Evolutionary conservation across 2,888 invertebrate species (phyloP), one percentile per base, ranked within the genome.

Genomic region (Phyllotreta cruciferae): DNA sequence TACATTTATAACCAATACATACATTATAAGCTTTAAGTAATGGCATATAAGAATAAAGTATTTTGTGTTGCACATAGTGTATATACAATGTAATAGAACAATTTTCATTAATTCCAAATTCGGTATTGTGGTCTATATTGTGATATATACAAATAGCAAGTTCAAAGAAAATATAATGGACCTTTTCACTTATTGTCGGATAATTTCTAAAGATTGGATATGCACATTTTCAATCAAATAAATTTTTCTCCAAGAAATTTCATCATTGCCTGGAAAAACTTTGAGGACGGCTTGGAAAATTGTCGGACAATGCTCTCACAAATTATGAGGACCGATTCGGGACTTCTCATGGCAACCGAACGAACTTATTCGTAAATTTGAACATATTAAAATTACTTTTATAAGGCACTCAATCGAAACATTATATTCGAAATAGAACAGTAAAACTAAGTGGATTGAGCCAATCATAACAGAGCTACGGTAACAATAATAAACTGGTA

Each of bases 21-120:
- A 24, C 24, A 24, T 24, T 49, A 49, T 35, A 49, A 49, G 49
- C 35, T 49, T 34, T 49, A 49, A 49, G 49, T 49, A 49, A 49
- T 49, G 49, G 49, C 49, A 49, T 49, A 35, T n/a, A 49, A 10
- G 35, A 49, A 49, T 49, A 49, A 49, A 34, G 36, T 47, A 47
- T 47, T 47, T 35, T 49, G 36, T 49, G 49, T 49, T 35, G 9
- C 49, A 49, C 49, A 49, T 49, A 47, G 35, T 47, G 47, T 49
- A 49, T 49, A 49, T 35, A 49, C 49, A 49, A 35, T 10, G n/a
- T 35, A 49, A 47, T 47, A 14, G 34, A 47, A 47, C 9, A 14
- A 47, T 47, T 6, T 47, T 47, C 34, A 24, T 11, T 6, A 44
- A 47, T 47, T 47, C 34, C 14, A 8, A 47, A 47, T 24, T n/a